A percentile compares a stretch with the other conserved stretches of the same genome.
These are phyloP conservation scores for Eulemur rubriventer DNA, from an alignment of 2,797 vertebrate species.

Conservation along the genomic window DNA sequence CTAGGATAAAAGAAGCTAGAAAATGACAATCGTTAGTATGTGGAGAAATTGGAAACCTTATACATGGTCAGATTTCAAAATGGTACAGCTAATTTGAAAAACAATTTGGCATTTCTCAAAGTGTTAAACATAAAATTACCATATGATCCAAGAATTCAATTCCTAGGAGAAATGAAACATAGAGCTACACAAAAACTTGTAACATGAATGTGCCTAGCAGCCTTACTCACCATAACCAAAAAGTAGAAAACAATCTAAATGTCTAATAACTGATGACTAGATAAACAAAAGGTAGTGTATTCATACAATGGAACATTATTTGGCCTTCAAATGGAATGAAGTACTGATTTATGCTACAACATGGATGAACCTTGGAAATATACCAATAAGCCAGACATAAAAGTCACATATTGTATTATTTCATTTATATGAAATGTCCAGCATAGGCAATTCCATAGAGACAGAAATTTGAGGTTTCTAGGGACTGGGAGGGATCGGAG, in stretches of 20 bases:
- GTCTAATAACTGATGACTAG: not conserved
- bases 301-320: not conserved
- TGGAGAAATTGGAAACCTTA: not conserved
- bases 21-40: not conserved
- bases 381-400: not conserved
- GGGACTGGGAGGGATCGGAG: not conserved
- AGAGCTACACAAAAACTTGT: not conserved
- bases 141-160: not conserved
- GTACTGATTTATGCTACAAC: not conserved
- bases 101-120: not conserved
- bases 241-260: not conserved
- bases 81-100: not conserved
- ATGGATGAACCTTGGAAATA: not conserved
- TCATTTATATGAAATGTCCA: not conserved
- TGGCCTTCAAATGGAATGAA: not conserved
- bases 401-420: not conserved
- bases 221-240: not conserved
- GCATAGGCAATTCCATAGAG: not conserved
- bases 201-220: not conserved
- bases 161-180: not conserved
- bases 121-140: not conserved
- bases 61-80: constrained; percentile 14
- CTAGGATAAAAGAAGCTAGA: not conserved
- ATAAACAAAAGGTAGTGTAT: not conserved
- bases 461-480: not conserved